phyloP scores from a whole-genome alignment of 2,113 vertebrate species.

The Fregetta grallaria region DNA sequence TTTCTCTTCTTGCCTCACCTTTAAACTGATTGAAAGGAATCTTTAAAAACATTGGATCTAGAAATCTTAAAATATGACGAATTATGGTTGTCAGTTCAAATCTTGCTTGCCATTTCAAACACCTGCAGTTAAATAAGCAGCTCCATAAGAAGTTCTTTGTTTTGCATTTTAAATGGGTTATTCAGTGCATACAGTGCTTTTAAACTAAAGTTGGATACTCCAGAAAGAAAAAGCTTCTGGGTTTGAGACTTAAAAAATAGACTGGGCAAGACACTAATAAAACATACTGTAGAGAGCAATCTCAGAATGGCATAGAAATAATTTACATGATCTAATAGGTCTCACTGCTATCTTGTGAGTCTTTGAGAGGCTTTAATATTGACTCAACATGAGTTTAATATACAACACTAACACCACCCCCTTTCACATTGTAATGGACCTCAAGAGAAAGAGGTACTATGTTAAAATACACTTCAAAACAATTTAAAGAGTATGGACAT shows the following conservation, averaged over 20 bases:
- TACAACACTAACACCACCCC: background rate
- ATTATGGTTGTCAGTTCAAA: background rate
- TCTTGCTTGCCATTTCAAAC: background rate
- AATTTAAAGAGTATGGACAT: background rate
- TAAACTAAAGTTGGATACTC: constrained; percentile 33
- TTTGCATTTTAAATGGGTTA: constrained; percentile 22
- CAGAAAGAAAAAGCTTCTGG: constrained; percentile 55
- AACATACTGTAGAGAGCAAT: constrained; percentile 18
- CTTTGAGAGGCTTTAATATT: background rate
- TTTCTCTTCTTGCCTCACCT: background rate
- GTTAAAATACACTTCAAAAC: background rate
- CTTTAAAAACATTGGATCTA: background rate
- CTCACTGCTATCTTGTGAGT: constrained; percentile 13
- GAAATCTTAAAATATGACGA: background rate
- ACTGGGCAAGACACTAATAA: constrained; percentile 23
- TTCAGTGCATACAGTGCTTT: background rate
- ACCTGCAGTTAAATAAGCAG: background rate
- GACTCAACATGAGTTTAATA: background rate
- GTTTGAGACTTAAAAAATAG: constrained; percentile 53
- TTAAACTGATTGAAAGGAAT: background rate
- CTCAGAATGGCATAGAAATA: constrained; percentile 52
- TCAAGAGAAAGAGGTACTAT: background rate
- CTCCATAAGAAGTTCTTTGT: background rate
- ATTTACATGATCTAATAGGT: constrained; percentile 55
- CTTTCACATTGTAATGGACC: background rate